These are phyloP conservation scores for Thrips palmi DNA, from an alignment of 1,140 invertebrate species.

Conservation along the genomic window DNA sequence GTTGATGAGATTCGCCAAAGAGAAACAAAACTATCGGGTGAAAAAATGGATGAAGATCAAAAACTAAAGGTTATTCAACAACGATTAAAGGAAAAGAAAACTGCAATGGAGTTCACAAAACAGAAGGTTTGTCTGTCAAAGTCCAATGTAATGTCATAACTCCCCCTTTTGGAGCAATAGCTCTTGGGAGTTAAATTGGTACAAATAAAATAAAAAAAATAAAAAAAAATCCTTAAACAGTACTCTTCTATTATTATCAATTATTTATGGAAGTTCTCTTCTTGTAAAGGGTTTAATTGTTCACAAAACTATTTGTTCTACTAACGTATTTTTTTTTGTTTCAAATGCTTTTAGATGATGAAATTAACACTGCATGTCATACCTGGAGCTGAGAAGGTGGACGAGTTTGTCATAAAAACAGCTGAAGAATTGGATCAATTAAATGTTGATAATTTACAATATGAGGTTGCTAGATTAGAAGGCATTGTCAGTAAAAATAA, in stretches of 20 bases:
- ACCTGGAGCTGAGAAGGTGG: slow-evolving; percentile 23
- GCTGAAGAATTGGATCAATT: slow-evolving; percentile 49
- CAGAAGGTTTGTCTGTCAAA: slow-evolving; percentile 13
- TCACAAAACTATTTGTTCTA: slow-evolving; percentile 1
- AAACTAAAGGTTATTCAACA: slow-evolving; percentile 45
- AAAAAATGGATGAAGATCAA: slow-evolving; percentile 57
- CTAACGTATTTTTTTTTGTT: slow-evolving; percentile 1
- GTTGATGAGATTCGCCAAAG: slow-evolving; percentile 33
- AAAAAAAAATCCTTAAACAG: neutral
- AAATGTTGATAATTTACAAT: slow-evolving; percentile 37
- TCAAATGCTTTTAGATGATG: slow-evolving; percentile 28
- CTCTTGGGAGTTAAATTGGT: too few species aligned
- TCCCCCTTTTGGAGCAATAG: too few species aligned
- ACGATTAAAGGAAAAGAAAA: slow-evolving; percentile 40
- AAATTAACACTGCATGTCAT: slow-evolving; percentile 50
- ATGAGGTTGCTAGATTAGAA: slow-evolving; percentile 41
- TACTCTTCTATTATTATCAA: neutral
- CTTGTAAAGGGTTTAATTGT: slow-evolving; percentile 1
- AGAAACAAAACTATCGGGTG: slow-evolving; percentile 45
- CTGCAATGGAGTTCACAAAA: slow-evolving; percentile 25
- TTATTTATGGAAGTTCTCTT: neutral
- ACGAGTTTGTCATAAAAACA: slow-evolving; percentile 31
- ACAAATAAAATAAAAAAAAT: too few species aligned
- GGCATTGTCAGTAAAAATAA: slow-evolving; percentile 45
- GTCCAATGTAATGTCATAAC: too few species aligned